These are phyloP conservation scores for Triplophysa bombifrons DNA, from an alignment of 2,797 vertebrate genomes.

Conservation along the genomic window DNA sequence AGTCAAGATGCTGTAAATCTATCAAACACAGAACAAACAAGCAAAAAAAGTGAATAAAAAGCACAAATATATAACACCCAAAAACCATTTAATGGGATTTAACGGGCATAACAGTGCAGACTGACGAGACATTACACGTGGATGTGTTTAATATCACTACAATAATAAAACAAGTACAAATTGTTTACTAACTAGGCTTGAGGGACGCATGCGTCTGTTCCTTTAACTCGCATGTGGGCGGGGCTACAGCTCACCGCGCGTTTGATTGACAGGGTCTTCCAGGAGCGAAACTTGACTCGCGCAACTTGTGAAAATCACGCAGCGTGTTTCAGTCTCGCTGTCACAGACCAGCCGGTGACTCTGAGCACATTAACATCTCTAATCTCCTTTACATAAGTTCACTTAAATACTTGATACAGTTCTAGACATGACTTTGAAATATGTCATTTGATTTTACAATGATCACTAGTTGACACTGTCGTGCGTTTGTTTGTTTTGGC, in stretches of 20 bases:
- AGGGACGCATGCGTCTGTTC: neutral
- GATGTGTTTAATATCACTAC: neutral
- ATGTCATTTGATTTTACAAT: conserved; percentile 4
- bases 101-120: neutral
- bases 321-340: conserved; percentile 29
- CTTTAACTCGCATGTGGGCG: conserved; percentile 40
- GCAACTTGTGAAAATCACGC: conserved; percentile 35
- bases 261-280: conserved; percentile 57
- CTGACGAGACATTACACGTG: neutral
- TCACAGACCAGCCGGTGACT: conserved; percentile 23
- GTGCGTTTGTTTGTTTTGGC: neutral
- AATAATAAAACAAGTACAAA: neutral
- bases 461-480: neutral
- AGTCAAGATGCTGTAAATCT: neutral
- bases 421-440: neutral
- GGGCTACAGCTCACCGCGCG: conserved; percentile 16
- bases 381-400: conserved; percentile 12
- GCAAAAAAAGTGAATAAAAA: neutral
- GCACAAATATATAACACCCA: neutral
- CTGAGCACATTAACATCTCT: neutral
- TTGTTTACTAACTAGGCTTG: too few species aligned
- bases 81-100: neutral
- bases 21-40: neutral
- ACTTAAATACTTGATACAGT: conserved; percentile 2
- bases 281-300: conserved; percentile 68